Base-by-base conservation (phyloP, 1,140 invertebrate species). In the Eurosta solidaginis region DNA sequence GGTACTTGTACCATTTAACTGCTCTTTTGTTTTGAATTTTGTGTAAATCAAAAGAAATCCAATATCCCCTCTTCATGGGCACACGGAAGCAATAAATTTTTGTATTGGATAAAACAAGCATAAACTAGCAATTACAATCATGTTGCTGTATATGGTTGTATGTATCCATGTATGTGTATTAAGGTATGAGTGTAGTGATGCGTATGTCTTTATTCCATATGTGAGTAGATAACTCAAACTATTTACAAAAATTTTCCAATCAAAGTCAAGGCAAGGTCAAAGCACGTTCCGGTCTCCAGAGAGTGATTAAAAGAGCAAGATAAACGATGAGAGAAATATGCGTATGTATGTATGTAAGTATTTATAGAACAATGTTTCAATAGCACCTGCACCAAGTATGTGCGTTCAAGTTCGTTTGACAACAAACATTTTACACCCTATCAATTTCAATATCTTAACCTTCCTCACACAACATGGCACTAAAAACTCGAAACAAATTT, bases 21-120 rank as follows among this genome's bases (percentile, higher is more conserved):
- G 27, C 14, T 36, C n/a, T n/a, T n/a, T n/a, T n/a, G 22, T 6
- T 59, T 14, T 0, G 29, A 36, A 36, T 33, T 27, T 54, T 54
- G 5, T 59, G 54, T 59, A 59, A 59, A 59, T 59, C 29, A 59
- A 59, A 59, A 59, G 54, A 59, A 59, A 59, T 33, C 54, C 52
- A 59, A 59, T 59, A 59, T 59, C 52, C 52, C n/a, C 54, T 59
- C 33, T 59, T 14, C 17, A 59, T 22, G 29, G 29, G 29, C 27
- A 59, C 14, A 17, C 54, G 54, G 27, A 59, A 59, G 54, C 54
- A 33, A 59, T 59, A 59, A 59, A 59, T 59, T 59, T 36, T 27
- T 59, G 29, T 17, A 59, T 17, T 59, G 29, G n/a, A n/a, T n/a
- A n/a, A 33, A 25, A 10, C 17, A 59, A 33, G 12, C 29, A 1